phyloP scores from a whole-genome alignment of 2,888 invertebrate genomes.

The Reticulitermes lucifugus region DNA sequence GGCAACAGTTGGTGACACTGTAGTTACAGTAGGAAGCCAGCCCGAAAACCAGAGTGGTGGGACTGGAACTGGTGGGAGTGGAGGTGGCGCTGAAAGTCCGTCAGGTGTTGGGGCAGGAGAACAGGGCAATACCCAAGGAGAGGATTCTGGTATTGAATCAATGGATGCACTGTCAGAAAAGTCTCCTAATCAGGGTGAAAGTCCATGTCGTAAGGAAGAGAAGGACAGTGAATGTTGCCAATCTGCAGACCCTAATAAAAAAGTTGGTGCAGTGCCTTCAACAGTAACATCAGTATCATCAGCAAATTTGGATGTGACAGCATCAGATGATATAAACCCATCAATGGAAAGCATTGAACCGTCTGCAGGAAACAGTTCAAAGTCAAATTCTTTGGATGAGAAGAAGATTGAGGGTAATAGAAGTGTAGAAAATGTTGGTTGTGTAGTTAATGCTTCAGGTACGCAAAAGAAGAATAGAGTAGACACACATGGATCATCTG shows the following conservation, averaged over 20 bases:
- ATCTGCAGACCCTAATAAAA: constrained; percentile 63
- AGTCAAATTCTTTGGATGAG: constrained; percentile 8
- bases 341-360: constrained; percentile 14
- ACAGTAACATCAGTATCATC: constrained; percentile 16
- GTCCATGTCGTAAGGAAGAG: constrained; percentile 61
- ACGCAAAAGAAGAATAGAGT: constrained; percentile 7
- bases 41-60: constrained; percentile 30
- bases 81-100: constrained; percentile 50
- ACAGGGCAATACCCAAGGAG: constrained; percentile 71
- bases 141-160: constrained; percentile 92
- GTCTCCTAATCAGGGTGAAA: constrained; percentile 82
- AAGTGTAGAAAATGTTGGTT: background rate
- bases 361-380: constrained; percentile 20
- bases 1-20: constrained; percentile 19
- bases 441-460: constrained; percentile 14
- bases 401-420: constrained; percentile 5
- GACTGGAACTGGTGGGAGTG: constrained; percentile 15
- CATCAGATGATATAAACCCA: constrained; percentile 15
- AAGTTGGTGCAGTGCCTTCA: constrained; percentile 49
- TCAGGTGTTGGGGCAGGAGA: constrained; percentile 56
- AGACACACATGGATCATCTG: background rate
- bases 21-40: background rate
- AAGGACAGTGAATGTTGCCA: constrained; percentile 59
- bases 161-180: constrained; percentile 95
- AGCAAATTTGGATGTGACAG: background rate